Evolutionary conservation across 2,888 invertebrate genomes (phyloP).

Genomic region (Hesperia comma): DNA sequence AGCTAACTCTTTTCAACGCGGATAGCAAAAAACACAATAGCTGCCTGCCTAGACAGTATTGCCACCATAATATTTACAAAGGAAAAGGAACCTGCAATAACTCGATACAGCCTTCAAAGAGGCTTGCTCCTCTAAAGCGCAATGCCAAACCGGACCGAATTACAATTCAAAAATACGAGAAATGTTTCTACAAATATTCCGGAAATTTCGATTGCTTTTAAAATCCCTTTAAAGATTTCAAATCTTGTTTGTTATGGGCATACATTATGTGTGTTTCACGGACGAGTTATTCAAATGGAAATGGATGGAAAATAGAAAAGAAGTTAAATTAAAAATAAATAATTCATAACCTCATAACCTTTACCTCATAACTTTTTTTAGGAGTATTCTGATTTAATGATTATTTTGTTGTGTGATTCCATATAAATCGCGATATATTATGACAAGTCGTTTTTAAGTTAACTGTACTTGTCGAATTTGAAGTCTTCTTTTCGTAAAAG

Average conservation of each 20-base stretch:
- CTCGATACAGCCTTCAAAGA: conserved; percentile 40
- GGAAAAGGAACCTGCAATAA: conserved; percentile 40
- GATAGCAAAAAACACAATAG: conserved; percentile 28
- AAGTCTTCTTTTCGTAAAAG: too few species aligned
- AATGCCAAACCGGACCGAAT: conserved; percentile 12
- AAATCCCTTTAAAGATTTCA: background rate
- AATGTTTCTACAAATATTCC: conserved; percentile 1
- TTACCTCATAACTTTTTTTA: too few species aligned
- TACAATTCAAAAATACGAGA: conserved; percentile 9
- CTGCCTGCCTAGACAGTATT: conserved; percentile 21
- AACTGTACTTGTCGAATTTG: too few species aligned
- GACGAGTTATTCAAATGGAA: background rate
- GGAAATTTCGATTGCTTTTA: background rate
- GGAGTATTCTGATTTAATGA: too few species aligned
- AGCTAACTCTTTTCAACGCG: conserved; percentile 10
- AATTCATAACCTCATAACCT: too few species aligned
- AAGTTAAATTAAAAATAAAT: too few species aligned
- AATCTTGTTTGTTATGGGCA: background rate
- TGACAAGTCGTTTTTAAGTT: too few species aligned
- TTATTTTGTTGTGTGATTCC: too few species aligned
- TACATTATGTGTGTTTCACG: background rate
- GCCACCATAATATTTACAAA: conserved; percentile 36
- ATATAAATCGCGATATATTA: too few species aligned
- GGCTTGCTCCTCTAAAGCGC: conserved; percentile 15
- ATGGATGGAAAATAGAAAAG: too few species aligned